Conservation (phyloP, 2,797 vertebrate genomes). For the Sylvilagus floridanus region DNA sequence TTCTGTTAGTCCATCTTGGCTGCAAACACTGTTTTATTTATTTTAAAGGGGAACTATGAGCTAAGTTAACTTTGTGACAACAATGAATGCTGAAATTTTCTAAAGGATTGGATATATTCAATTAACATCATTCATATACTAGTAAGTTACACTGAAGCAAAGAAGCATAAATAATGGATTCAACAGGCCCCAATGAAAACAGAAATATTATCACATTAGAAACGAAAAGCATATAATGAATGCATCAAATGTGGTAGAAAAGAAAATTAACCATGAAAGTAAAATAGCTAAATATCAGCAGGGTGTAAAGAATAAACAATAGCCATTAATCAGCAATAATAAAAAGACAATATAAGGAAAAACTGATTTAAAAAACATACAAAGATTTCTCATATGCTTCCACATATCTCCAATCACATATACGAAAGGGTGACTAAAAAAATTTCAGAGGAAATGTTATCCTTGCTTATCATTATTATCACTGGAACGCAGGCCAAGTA, state of each 20-base stretch:
- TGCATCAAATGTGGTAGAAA: not conserved
- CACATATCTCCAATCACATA: not conserved
- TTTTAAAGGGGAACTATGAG: not conserved
- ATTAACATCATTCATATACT: constrained; percentile 1
- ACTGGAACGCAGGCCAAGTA: not conserved
- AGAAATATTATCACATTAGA: not conserved
- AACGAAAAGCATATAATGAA: constrained; percentile 27
- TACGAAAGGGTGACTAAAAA: not conserved
- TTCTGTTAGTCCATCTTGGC: not conserved
- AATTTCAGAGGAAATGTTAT: not conserved
- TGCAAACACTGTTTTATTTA: not conserved
- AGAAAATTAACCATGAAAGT: constrained; percentile 21
- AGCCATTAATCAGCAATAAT: constrained; percentile 19
- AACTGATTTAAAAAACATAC: not conserved
- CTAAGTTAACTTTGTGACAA: not conserved
- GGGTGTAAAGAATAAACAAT: not conserved
- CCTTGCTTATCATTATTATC: not conserved
- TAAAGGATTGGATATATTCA: not conserved
- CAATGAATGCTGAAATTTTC: constrained; percentile 28
- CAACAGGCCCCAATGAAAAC: not conserved
- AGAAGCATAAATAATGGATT: not conserved
- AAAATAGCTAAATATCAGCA: not conserved
- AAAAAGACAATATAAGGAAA: constrained; percentile 42
- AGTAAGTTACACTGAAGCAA: not conserved
- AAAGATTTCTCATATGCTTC: constrained; percentile 8